Evolutionary conservation across 2,797 vertebrate genomes (phyloP).

Genomic region (Lagorchestes hirsutus): DNA sequence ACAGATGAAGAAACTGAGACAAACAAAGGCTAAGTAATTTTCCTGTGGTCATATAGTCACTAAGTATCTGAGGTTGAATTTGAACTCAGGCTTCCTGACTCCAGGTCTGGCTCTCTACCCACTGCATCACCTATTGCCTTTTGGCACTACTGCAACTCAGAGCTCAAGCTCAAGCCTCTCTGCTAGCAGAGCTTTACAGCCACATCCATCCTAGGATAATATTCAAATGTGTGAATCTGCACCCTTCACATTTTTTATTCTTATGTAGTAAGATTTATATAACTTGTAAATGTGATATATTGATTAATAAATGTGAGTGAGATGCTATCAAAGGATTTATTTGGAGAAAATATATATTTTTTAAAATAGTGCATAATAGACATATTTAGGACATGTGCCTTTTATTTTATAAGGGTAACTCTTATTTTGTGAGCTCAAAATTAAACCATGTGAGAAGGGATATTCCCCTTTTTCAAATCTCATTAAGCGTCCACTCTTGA

Average conservation of each 20-base stretch:
- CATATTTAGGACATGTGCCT: background rate
- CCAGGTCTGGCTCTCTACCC: background rate
- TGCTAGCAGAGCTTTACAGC: background rate
- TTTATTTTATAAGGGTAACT: background rate
- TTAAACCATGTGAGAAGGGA: background rate
- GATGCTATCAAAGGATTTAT: background rate
- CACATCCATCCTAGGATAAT: background rate
- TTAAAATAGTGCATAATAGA: background rate
- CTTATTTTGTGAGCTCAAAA: background rate
- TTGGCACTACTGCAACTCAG: background rate
- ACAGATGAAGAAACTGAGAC: slow-evolving; percentile 44
- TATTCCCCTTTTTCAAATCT: background rate
- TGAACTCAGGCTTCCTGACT: background rate
- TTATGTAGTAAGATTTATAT: slow-evolving; percentile 13
- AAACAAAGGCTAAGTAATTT: slow-evolving; percentile 12
- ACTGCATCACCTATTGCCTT: background rate
- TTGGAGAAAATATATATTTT: background rate
- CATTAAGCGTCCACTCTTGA: background rate
- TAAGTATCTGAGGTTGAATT: slow-evolving; percentile 39
- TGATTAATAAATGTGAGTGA: background rate
- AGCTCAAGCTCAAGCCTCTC: background rate
- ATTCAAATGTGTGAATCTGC: background rate
- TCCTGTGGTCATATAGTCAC: background rate
- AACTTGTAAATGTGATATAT: background rate
- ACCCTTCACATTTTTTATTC: slow-evolving; percentile 12